These are phyloP conservation scores for Muscicapa striata DNA, from an alignment of 2,797 vertebrate species.

Conservation along the genomic window DNA sequence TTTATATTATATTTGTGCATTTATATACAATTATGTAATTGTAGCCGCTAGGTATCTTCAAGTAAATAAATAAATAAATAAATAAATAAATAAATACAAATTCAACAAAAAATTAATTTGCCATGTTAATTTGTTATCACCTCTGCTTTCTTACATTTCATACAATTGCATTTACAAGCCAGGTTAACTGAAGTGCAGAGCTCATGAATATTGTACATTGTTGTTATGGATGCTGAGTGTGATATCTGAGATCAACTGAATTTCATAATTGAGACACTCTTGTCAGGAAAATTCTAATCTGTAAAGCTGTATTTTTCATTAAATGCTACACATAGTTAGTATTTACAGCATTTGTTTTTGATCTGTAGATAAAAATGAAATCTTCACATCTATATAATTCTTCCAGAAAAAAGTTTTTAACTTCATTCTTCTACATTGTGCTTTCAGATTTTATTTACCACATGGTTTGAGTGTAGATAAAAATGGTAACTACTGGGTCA, in stretches of 20 bases:
- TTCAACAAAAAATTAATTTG: not conserved
- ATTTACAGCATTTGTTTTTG: not conserved
- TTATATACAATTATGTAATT: not conserved
- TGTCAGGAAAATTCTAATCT: not conserved
- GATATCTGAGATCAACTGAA: not conserved
- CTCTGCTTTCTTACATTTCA: not conserved
- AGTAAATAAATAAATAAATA: not conserved
- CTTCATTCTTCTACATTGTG: not conserved
- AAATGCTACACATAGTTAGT: not conserved
- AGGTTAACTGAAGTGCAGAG: not conserved
- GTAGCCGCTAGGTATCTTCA: not conserved
- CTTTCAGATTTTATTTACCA: constrained; percentile 92
- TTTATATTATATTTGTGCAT: not conserved
- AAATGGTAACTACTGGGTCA: constrained; percentile 94
- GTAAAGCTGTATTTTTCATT: not conserved
- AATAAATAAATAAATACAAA: not conserved
- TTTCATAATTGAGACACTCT: not conserved
- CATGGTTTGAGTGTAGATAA: constrained; percentile 92
- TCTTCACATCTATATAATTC: not conserved
- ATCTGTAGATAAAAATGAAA: not conserved
- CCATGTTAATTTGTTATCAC: not conserved
- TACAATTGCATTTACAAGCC: not conserved
- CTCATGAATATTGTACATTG: not conserved
- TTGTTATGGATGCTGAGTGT: not conserved
- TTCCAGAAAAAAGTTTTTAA: not conserved